A percentile compares a stretch with the other conserved stretches of the same genome.
These are phyloP conservation scores for Phyllotis vaccarum DNA, from an alignment of 2,797 vertebrate genomes.

Conservation along the genomic window DNA sequence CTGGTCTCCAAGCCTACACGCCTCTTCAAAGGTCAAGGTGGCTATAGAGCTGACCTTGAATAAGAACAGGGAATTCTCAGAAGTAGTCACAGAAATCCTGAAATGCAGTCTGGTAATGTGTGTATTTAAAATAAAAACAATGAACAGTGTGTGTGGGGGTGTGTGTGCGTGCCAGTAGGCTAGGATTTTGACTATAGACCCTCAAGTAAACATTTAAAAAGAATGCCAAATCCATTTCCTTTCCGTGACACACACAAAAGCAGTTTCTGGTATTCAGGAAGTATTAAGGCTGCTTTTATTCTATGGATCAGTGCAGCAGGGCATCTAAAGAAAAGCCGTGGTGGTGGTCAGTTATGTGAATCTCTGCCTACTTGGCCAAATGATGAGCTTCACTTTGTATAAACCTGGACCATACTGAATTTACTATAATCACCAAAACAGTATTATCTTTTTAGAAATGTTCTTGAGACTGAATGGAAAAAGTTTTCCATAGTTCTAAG, in stretches of 20 bases:
- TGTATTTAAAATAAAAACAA: slow-evolving; percentile 63
- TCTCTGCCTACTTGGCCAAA: not conserved
- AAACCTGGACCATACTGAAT: not conserved
- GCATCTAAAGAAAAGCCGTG: not conserved
- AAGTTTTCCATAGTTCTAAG: not conserved
- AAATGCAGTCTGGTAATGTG: slow-evolving; percentile 79
- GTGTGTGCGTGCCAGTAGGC: too few relatives aligned
- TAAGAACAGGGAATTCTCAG: slow-evolving; percentile 64
- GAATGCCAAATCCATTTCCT: not conserved
- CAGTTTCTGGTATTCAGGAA: not conserved
- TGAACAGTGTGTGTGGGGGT: too few relatives aligned
- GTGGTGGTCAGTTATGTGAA: not conserved
- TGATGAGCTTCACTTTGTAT: not conserved
- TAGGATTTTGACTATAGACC: slow-evolving; percentile 34
- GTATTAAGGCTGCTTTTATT: not conserved
- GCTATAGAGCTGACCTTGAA: not conserved
- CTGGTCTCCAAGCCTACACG: slow-evolving; percentile 12
- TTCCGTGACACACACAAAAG: slow-evolving; percentile 16
- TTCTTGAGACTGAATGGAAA: slow-evolving; percentile 56
- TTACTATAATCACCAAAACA: slow-evolving; percentile 18
- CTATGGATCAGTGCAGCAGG: not conserved
- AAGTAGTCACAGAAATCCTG: slow-evolving; percentile 79
- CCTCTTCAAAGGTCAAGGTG: slow-evolving; percentile 56
- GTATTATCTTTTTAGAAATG: slow-evolving; percentile 10
- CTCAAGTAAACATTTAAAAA: slow-evolving; percentile 38